These are phyloP conservation scores for Agrochola lychnidis DNA, from an alignment of 2,888 invertebrate genomes.

Conservation along the genomic window DNA sequence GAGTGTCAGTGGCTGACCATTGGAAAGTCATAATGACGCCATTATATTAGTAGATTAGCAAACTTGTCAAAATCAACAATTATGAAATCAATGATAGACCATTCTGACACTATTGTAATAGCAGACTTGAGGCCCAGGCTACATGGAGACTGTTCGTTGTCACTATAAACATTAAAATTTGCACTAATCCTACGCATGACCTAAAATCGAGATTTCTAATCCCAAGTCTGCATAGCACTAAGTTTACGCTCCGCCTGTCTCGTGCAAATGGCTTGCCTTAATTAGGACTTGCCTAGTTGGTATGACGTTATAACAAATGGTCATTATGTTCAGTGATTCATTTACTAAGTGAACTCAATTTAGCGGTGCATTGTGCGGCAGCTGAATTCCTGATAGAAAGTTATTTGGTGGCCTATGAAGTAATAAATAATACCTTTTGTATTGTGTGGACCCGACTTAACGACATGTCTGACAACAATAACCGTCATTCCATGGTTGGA, in stretches of 20 bases:
- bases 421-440: conserved; percentile 1
- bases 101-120: no score
- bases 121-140: no score
- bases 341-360: conserved; percentile 23
- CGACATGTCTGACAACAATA: conserved; percentile 12
- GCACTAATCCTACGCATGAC: conserved; percentile 23
- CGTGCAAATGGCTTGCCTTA: conserved; percentile 26
- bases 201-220: conserved; percentile 8
- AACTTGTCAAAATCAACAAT: no score
- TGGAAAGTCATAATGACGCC: no score
- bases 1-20: no score
- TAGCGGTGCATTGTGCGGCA: conserved; percentile 19
- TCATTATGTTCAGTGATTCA: conserved; percentile 35
- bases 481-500: not conserved
- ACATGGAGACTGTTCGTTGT: not conserved
- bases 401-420: conserved; percentile 6
- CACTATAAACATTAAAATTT: conserved; percentile 1
- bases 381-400: conserved; percentile 17
- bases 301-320: conserved; percentile 24
- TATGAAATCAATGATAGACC: no score
- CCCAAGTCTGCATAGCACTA: not conserved
- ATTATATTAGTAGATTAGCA: no score
- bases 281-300: conserved; percentile 24
- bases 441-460: conserved; percentile 12
- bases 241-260: not conserved